A percentile compares a stretch with the other conserved stretches of the same genome.
Evolutionary conservation across 2,113 vertebrate genomes (phyloP).

Genomic region (Emydocephalus ijimae): DNA sequence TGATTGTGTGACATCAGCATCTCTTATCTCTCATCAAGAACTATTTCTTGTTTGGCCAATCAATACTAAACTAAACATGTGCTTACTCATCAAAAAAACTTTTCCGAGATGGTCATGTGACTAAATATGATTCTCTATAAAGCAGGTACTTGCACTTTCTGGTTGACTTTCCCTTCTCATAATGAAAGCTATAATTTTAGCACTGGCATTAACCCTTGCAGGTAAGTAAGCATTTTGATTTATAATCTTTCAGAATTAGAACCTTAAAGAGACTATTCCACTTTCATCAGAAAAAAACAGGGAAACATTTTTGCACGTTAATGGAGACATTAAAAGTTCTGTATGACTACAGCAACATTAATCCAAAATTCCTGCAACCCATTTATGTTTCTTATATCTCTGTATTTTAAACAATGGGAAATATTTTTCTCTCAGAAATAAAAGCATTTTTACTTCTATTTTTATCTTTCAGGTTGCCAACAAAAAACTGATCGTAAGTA

Average conservation of each 20-base stretch:
- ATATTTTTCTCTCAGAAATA: background rate
- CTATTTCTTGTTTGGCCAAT: conserved; percentile 57
- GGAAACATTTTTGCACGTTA: background rate
- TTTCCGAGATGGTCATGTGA: conserved; percentile 53
- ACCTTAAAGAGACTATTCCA: background rate
- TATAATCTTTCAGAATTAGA: conserved; percentile 9
- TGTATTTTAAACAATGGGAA: conserved; percentile 8
- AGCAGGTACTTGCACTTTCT: conserved; percentile 26
- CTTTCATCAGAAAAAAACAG: background rate
- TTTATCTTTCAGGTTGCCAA: conserved; percentile 57
- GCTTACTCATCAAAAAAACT: conserved; percentile 42
- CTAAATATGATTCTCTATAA: conserved; percentile 53
- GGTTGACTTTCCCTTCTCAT: conserved; percentile 42
- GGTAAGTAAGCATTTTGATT: conserved; percentile 56
- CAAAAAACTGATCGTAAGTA: conserved; percentile 60
- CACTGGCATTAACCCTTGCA: conserved; percentile 49
- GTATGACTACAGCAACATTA: conserved; percentile 4
- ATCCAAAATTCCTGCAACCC: background rate
- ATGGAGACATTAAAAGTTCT: background rate
- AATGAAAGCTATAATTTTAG: conserved; percentile 56
- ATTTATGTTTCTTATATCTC: conserved; percentile 25
- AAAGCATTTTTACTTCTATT: conserved; percentile 12
- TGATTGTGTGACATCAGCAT: conserved; percentile 31
- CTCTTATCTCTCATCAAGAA: conserved; percentile 11
- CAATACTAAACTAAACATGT: conserved; percentile 39